These are phyloP conservation scores for Parasteatoda tepidariorum DNA, from an alignment of 1,140 invertebrate genomes.

Conservation along the genomic window DNA sequence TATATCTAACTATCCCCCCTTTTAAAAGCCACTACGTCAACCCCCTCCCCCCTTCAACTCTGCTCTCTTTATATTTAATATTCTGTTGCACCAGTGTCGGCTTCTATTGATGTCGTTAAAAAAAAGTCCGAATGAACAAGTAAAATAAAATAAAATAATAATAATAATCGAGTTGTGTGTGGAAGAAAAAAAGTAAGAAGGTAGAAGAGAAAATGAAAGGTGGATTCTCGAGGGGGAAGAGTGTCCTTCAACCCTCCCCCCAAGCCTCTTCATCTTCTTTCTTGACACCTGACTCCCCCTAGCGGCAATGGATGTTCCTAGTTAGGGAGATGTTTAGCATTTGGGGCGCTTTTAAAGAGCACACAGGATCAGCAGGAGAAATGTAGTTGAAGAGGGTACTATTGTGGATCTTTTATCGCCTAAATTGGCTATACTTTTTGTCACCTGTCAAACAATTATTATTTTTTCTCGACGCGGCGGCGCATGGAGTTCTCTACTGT, in stretches of 20 bases:
- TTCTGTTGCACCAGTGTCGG: slow-evolving; percentile 35
- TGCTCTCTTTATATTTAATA: slow-evolving; percentile 40
- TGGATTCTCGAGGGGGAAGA: slow-evolving; percentile 40
- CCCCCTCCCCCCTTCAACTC: background rate
- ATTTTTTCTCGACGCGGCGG: no score
- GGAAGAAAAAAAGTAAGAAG: slow-evolving; percentile 8
- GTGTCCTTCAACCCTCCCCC: background rate
- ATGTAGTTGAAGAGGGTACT: background rate
- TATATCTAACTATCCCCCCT: background rate
- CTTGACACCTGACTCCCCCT: slow-evolving; percentile 1
- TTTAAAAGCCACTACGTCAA: background rate
- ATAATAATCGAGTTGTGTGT: background rate
- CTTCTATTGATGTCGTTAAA: slow-evolving; percentile 31
- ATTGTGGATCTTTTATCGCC: background rate
- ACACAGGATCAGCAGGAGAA: background rate
- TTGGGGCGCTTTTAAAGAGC: slow-evolving; percentile 10
- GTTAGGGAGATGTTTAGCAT: slow-evolving; percentile 15
- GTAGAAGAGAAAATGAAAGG: slow-evolving; percentile 25
- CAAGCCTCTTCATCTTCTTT: background rate
- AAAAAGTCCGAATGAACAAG: slow-evolving; percentile 5
- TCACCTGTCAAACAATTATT: no score
- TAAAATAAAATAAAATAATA: background rate
- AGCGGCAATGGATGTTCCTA: slow-evolving; percentile 28
- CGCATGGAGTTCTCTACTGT: no score
- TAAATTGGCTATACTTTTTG: slow-evolving; percentile 1